Conservation (phyloP, 2,888 invertebrate genomes). For the Sycophila texana region DNA sequence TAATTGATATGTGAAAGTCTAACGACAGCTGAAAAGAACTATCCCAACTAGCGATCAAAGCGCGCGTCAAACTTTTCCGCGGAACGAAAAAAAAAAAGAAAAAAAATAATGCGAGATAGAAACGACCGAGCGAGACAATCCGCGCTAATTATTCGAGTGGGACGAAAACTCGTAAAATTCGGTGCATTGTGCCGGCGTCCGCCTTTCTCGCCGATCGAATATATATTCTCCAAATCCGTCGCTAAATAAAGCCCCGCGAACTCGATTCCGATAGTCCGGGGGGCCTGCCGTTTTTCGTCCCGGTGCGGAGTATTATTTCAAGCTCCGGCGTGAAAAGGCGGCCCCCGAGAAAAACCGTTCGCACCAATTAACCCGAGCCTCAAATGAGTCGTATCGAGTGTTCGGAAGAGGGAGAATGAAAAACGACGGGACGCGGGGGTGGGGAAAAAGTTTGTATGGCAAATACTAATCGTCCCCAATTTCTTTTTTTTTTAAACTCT, state of each 20-base stretch:
- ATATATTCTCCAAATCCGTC: constrained; percentile 45
- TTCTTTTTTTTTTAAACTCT: constrained; percentile 7
- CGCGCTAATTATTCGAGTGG: constrained; percentile 39
- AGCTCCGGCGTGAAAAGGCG: background rate
- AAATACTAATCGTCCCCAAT: constrained; percentile 17
- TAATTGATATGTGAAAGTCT: too few relatives aligned
- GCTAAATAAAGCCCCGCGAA: constrained; percentile 40
- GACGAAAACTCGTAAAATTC: constrained; percentile 29
- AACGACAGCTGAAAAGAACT: too few relatives aligned
- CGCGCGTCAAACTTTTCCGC: background rate
- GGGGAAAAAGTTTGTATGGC: constrained; percentile 35
- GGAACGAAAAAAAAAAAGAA: background rate
- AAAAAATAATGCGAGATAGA: background rate
- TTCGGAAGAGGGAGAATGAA: constrained; percentile 17
- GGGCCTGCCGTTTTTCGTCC: background rate
- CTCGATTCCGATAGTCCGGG: constrained; percentile 23
- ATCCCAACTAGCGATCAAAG: too few relatives aligned
- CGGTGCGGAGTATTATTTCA: background rate
- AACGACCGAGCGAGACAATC: constrained; percentile 30
- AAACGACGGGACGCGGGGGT: constrained; percentile 2
- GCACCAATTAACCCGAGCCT: constrained; percentile 27
- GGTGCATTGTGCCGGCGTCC: constrained; percentile 6
- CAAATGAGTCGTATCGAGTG: constrained; percentile 38
- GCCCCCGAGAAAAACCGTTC: constrained; percentile 28
- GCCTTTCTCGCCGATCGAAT: constrained; percentile 31